phyloP scores from a whole-genome alignment of 2,113 vertebrate species.

The Vireo altiloquus region DNA sequence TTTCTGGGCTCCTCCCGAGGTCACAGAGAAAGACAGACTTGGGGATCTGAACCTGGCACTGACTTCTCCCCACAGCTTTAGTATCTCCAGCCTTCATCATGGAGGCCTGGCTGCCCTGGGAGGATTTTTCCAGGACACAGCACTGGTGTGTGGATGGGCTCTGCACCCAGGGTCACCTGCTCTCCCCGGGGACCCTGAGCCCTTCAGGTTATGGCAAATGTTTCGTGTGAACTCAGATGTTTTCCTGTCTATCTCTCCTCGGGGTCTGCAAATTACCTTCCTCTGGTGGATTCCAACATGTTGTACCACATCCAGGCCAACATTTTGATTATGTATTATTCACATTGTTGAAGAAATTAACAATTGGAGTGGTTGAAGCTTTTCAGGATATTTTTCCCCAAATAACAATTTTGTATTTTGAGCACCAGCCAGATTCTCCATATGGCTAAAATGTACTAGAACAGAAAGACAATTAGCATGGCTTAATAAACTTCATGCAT shows the following conservation, averaged over 20 bases:
- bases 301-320: background rate
- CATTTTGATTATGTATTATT: constrained; percentile 17
- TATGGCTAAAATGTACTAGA: constrained; percentile 57
- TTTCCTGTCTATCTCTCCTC: background rate
- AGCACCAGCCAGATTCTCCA: constrained; percentile 30
- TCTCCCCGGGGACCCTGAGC: background rate
- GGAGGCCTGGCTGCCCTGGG: background rate
- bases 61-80: fast-evolving
- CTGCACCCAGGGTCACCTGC: background rate
- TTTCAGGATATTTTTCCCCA: constrained; percentile 48
- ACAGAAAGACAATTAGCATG: constrained; percentile 51
- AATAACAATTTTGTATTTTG: constrained; percentile 32
- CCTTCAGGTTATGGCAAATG: background rate
- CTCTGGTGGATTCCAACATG: background rate
- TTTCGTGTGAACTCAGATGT: background rate
- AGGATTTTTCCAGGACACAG: fast-evolving
- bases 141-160: background rate
- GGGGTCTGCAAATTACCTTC: background rate
- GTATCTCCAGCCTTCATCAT: background rate
- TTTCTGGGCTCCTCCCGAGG: background rate
- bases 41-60: background rate
- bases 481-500: constrained; percentile 65
- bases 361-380: background rate
- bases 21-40: background rate
- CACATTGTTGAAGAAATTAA: background rate